Conservation (phyloP, 2,797 vertebrate genomes). For the Centroberyx gerrardi region DNA sequence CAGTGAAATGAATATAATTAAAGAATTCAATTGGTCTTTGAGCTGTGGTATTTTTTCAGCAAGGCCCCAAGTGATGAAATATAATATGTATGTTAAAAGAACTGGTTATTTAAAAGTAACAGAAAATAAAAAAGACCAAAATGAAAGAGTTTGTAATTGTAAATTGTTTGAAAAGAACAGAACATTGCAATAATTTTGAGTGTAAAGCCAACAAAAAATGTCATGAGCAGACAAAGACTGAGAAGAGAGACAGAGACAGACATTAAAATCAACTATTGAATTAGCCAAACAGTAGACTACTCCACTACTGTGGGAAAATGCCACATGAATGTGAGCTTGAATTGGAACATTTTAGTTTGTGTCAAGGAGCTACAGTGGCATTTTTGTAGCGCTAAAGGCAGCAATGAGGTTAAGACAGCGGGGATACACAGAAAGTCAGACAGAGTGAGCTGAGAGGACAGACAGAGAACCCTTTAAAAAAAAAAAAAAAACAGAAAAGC, state of each 20-base stretch:
- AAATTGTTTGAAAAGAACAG: conserved; percentile 10
- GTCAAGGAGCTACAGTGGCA: conserved; percentile 29
- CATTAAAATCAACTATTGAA: conserved; percentile 42
- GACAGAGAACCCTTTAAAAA: conserved; percentile 40
- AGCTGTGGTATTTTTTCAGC: background rate
- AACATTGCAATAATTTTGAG: conserved; percentile 9
- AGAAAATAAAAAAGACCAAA: no score
- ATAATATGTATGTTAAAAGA: background rate
- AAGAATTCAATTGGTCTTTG: no score
- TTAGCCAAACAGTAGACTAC: conserved; percentile 37
- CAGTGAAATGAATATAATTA: background rate
- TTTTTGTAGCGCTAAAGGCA: conserved; percentile 37
- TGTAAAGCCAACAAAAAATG: conserved; percentile 26
- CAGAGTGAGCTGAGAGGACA: conserved; percentile 53
- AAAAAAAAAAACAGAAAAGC: conserved; percentile 18
- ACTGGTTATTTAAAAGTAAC: background rate
- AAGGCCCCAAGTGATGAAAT: background rate
- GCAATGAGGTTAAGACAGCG: conserved; percentile 52
- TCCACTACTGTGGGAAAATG: conserved; percentile 31
- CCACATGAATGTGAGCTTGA: conserved; percentile 39
- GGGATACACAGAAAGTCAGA: conserved; percentile 48
- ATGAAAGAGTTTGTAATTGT: background rate
- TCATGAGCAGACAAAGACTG: conserved; percentile 37
- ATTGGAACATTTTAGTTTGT: conserved; percentile 23
- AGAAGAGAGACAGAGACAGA: conserved; percentile 42